Evolutionary conservation across 2,113 vertebrate species (phyloP), one percentile per base, ranked within the genome.

Genomic region (Cyphomyrus plagiostoma): DNA sequence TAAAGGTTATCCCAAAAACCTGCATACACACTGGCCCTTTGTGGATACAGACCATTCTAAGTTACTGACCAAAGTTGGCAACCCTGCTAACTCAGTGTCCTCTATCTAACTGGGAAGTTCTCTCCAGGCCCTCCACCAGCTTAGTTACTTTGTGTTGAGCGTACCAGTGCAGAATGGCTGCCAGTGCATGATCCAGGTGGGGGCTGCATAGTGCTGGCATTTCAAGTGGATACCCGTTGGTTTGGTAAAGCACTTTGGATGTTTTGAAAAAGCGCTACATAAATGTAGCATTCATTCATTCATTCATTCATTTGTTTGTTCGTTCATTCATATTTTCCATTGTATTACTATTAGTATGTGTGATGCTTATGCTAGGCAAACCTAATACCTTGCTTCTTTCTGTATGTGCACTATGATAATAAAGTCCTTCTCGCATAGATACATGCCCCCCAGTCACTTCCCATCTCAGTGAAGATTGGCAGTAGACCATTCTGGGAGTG

Each of bases 401-500:
- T 58, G 21, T 21, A 23, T 23, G 56, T 58, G 56, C 21, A 23
- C 56, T 58, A 58, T 23, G 56, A 58, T 23, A 58, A 58, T 58
- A 23, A 58, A 58, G 21, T 58, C 94, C 85, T 92, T 92, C 92
- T 94, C 93, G 91, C 88, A 84, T 90, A 94, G 94, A 94, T 94
- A 90, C 26, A 91, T 88, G 91, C 92, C 89, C 90, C 58, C 23
- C 58, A 62, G 91, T 90, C 50, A 89, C 84, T 50, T 5, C 1
- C n/a, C 11, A 9, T 92, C 92, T 92, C 46, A 92, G 91, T 92
- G 87, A 8, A 91, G 89, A 39, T 88, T 91, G 92, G 93, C 91
- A 92, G 84, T 92, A 92, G 92, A 93, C 93, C 84, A 91, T 95
- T 91, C 90, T 92, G 91, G 93, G 92, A 91, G 92, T 93, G 94